These are phyloP conservation scores for Epizoanthus illoricatus DNA, from an alignment of 92 coral and sea anemone species.

Conservation along the genomic window DNA sequence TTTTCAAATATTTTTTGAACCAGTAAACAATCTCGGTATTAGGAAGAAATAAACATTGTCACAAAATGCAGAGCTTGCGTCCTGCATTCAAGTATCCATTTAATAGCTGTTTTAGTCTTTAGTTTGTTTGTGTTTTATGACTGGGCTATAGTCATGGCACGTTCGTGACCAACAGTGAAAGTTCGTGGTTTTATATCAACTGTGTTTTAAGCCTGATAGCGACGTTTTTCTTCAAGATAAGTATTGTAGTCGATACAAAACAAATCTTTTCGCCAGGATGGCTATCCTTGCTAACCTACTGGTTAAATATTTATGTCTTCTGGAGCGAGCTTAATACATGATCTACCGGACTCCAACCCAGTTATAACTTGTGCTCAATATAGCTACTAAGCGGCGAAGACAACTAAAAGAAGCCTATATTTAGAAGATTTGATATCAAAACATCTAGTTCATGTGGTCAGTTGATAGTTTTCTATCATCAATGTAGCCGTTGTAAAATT, in stretches of 20 bases:
- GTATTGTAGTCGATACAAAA: background rate
- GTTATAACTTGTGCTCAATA: background rate
- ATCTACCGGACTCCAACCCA: background rate
- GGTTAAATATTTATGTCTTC: conserved; percentile 19
- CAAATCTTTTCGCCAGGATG: background rate
- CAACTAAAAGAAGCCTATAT: background rate
- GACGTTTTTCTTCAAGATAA: conserved; percentile 11
- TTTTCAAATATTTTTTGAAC: background rate
- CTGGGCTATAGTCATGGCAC: background rate
- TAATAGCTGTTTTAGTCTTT: background rate
- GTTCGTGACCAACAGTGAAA: conserved; percentile 23
- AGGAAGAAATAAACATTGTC: background rate
- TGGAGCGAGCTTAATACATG: conserved; percentile 16
- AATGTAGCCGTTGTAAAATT: background rate
- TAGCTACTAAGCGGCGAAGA: background rate
- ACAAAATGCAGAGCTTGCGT: background rate
- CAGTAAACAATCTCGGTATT: background rate
- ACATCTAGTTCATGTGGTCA: background rate
- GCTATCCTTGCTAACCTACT: conserved; percentile 3
- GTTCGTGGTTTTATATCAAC: conserved; percentile 24
- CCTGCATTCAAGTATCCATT: background rate
- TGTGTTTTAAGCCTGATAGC: background rate
- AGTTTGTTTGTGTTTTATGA: background rate
- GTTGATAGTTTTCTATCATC: background rate
- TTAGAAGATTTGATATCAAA: background rate